These are phyloP conservation scores for Helobdella robusta DNA, from an alignment of 2,888 invertebrate species.

Conservation along the genomic window DNA sequence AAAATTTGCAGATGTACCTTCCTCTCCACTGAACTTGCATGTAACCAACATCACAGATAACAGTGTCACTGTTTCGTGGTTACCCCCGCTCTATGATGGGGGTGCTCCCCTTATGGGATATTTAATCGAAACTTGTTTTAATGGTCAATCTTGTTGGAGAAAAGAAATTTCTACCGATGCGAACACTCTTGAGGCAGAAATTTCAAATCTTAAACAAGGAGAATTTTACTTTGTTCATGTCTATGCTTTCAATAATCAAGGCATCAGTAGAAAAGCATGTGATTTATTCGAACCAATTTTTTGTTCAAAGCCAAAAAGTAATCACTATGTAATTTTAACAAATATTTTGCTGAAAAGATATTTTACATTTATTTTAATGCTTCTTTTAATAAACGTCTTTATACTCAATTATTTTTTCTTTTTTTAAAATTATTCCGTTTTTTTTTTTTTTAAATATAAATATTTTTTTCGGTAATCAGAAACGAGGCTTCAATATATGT, in stretches of 20 bases:
- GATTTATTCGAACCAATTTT: constrained; percentile 20
- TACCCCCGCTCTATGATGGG: constrained; percentile 63
- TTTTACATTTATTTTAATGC: background rate
- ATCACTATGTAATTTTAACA: background rate
- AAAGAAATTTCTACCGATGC: constrained; percentile 27
- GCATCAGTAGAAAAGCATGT: constrained; percentile 37
- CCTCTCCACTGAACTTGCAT: constrained; percentile 35
- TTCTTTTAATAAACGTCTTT: too few species aligned
- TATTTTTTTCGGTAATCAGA: too few species aligned
- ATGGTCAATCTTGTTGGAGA: constrained; percentile 18
- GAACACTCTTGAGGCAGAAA: constrained; percentile 53
- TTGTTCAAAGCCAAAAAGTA: constrained; percentile 17
- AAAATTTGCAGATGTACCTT: constrained; percentile 29
- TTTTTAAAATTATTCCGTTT: too few species aligned
- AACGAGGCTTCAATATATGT: too few species aligned
- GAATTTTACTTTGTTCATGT: constrained; percentile 52
- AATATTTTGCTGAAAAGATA: background rate
- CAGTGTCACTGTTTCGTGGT: constrained; percentile 61
- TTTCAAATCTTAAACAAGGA: constrained; percentile 68
- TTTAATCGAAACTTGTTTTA: constrained; percentile 35
- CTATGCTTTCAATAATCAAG: constrained; percentile 45
- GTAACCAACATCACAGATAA: constrained; percentile 41
- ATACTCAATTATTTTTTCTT: too few species aligned
- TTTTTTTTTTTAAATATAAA: too few species aligned
- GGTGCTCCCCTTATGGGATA: constrained; percentile 66